Base-by-base conservation (phyloP, 2,797 vertebrate genomes). In the Notolabrus celidotus region DNA sequence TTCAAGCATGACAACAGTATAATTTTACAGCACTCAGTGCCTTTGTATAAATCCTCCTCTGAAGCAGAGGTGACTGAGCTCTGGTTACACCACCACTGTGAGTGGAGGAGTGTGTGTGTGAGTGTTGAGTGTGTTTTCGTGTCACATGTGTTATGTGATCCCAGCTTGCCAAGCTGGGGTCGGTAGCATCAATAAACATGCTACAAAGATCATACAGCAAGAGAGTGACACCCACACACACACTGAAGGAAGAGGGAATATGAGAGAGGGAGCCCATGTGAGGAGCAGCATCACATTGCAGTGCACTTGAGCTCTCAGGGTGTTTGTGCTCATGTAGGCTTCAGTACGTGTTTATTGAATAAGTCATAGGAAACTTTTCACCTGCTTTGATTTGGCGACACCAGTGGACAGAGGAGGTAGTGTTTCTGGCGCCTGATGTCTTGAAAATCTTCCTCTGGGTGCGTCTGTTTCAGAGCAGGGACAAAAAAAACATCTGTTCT, bases 81-180 rank as follows among this genome's bases (percentile, higher is more conserved):
- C 73, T 36, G 36, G 65, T 85, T 74, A 67, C 67, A 58, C 15
- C 58, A 49, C 29, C 7, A 15, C 58, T 46, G 56, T 54, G 66
- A 68, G 31, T 34, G 42, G 15, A 23, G 20, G 43, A 7, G 51
- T 43, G 64, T 67, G 38, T 68, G 64, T n/a, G 57, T 15, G 53
- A 63, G 34, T 42, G 16, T 27, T 6, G 17, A 7, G 6, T 10
- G 27, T 31, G 49, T 31, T 60, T 53, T 22, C 43, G 27, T 66
- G 74, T 78, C 61, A 67, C 61, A 51, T 70, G 74, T 60, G 74
- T 45, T 65, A 72, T 59, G 45, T 63, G 80, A 82, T 82, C 58
- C 42, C 41, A 17, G 63, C 60, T 60, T 67, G 65, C 73, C 42
- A 71, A 72, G 61, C 29, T 2, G 10, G 22, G 58, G 77, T 75